These are phyloP conservation scores for Microplitis demolitor DNA, from an alignment of 1,140 invertebrate genomes.

Conservation along the genomic window DNA sequence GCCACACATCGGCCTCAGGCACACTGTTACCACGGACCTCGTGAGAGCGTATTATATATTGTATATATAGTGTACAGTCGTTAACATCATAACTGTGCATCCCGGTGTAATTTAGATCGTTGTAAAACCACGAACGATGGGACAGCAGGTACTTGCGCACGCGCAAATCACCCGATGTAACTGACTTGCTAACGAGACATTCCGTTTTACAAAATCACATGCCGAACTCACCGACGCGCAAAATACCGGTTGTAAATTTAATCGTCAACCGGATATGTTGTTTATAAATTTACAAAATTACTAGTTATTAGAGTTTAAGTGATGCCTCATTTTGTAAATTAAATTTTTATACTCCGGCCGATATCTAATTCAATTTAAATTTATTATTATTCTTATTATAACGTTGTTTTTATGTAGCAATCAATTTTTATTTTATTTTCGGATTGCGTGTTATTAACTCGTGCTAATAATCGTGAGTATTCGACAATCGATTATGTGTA, in stretches of 20 bases:
- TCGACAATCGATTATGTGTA: not conserved
- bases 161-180: conserved; percentile 32
- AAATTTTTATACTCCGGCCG: not conserved
- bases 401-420: too few species aligned
- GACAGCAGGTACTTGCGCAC: conserved; percentile 18
- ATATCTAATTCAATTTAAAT: too few species aligned
- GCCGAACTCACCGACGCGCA: conserved; percentile 37
- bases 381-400: too few species aligned
- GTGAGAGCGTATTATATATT: too few species aligned
- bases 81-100: conserved; percentile 53
- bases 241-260: conserved; percentile 48
- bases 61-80: conserved; percentile 27
- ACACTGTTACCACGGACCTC: not conserved
- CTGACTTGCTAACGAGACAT: conserved; percentile 54
- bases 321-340: not conserved
- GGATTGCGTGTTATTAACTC: not conserved
- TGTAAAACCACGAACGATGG: conserved; percentile 48
- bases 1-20: not conserved
- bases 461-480: not conserved
- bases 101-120: conserved; percentile 51
- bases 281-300: conserved; percentile 41
- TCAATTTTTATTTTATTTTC: too few species aligned
- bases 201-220: conserved; percentile 55
- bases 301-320: not conserved
- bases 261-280: conserved; percentile 45